phyloP scores from a whole-genome alignment of 2,113 vertebrate genomes.

The Zingel zingel region DNA sequence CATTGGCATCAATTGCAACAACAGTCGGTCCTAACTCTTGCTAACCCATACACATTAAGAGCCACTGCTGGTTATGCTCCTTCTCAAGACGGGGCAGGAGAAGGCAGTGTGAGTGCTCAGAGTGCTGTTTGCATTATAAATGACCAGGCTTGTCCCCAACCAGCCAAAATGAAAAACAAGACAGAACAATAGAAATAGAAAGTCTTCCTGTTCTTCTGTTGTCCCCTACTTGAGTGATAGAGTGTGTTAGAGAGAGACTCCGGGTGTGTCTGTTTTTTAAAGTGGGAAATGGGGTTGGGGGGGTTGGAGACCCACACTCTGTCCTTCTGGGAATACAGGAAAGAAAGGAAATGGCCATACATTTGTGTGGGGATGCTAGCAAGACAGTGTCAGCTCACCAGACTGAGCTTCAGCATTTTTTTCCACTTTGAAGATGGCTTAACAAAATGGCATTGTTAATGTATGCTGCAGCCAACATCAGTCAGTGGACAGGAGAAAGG shows the following conservation, averaged over 20 bases:
- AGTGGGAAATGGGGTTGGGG: conserved; percentile 29
- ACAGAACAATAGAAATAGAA: conserved; percentile 65
- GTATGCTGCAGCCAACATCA: conserved; percentile 22
- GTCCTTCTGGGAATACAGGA: conserved; percentile 55
- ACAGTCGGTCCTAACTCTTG: not conserved
- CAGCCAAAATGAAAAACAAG: conserved; percentile 48
- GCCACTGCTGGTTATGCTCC: not conserved
- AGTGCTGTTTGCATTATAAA: conserved; percentile 59
- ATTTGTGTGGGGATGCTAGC: conserved; percentile 36
- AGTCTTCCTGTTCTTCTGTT: conserved; percentile 53
- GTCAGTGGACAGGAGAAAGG: conserved; percentile 35
- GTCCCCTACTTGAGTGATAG: conserved; percentile 9
- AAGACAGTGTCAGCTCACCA: conserved; percentile 35
- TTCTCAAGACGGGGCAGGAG: not conserved
- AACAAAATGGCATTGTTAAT: conserved; percentile 60
- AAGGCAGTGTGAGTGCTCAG: not conserved
- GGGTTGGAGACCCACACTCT: conserved; percentile 21
- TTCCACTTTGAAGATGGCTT: conserved; percentile 52
- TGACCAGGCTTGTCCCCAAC: conserved; percentile 31
- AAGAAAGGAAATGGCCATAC: conserved; percentile 57
- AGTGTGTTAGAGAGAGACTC: not conserved
- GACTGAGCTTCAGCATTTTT: conserved; percentile 22
- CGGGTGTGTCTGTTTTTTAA: conserved; percentile 36
- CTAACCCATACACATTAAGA: not conserved
- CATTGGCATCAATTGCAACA: not conserved